Base-by-base conservation (phyloP, 2,888 invertebrate genomes). In the Hetaerina titia region DNA sequence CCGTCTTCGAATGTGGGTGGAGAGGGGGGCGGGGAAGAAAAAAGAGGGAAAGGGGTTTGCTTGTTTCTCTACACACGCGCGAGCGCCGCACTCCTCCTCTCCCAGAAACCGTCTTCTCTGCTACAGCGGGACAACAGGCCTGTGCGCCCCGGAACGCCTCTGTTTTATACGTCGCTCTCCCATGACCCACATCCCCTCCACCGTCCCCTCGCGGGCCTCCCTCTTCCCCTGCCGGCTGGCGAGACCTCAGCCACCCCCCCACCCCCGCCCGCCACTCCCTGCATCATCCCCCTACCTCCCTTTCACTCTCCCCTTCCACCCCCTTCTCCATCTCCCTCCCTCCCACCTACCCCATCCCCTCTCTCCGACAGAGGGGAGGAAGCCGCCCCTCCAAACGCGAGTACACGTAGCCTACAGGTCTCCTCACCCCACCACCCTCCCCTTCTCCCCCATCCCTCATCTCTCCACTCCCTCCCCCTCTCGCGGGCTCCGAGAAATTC, bases 171-270 rank as follows among this genome's bases (percentile, higher is more conserved):
- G 69, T 22, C 92, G 69, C 69, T 69, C 92, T 92, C 92, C 81
- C 81, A 64, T 92, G 92, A 92, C 92, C 92, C 92, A 92, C 74
- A 92, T 92, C 92, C 92, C 92, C 92, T 56, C 92, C 92, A 92
- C 69, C 56, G 31, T 9, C 17, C 63, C 45, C 11, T 31, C 19
- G 22, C 19, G 7, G 17, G 22, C 19, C 69, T 15, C 31, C 81
- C 69, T 22, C 6, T n/a, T n/a, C 11, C 11, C n/a, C n/a, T 9
- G n/a, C 6, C 60, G 60, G 13, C 81, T 31, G 81, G 25, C 81
- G 81, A 15, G 81, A 31, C 81, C 81, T 81, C 81, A 69, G n/a
- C 22, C 69, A 8, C 69, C 19, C 69, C 69, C 69, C 7, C 7
- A 22, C 19, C 2, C 17, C 69, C 5, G 7, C 22, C 22, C 69